Evolutionary conservation across 1,140 invertebrate genomes (phyloP).

Genomic region (Drepana arcuata): DNA sequence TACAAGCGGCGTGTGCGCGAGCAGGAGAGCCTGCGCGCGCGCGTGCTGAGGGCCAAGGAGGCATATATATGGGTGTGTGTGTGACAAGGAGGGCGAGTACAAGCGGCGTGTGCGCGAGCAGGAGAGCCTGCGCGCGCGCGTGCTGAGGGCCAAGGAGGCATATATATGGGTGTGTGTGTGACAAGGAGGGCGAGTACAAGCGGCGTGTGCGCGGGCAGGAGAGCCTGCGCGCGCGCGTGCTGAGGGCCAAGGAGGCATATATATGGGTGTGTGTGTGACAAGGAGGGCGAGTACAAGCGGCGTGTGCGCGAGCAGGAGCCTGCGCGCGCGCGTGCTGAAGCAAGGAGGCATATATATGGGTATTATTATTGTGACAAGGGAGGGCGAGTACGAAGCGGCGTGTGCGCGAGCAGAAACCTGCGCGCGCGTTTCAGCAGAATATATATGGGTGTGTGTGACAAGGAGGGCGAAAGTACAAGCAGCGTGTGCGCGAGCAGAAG

Average conservation of each 20-base stretch:
- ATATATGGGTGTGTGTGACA: too few species aligned
- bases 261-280: too few species aligned
- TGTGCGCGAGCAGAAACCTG: conserved; percentile 45
- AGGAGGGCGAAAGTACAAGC: too few species aligned
- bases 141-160: conserved; percentile 52
- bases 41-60: conserved; percentile 53
- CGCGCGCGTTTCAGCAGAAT: conserved; percentile 51
- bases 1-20: conserved; percentile 43
- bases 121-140: conserved; percentile 44
- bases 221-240: conserved; percentile 41
- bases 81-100: conserved; percentile 62
- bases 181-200: conserved; percentile 57
- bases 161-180: too few species aligned
- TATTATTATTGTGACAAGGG: too few species aligned
- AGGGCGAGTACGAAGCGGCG: conserved; percentile 45
- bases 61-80: too few species aligned
- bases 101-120: conserved; percentile 41
- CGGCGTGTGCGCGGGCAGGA: conserved; percentile 47
- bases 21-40: conserved; percentile 46
- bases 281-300: too few species aligned
- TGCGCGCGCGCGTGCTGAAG: too few species aligned
- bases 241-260: conserved; percentile 54
- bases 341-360: too few species aligned
- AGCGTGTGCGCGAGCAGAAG: too few species aligned
- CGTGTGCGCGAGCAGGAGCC: too few species aligned